Evolutionary conservation across 2,797 vertebrate species (phyloP).

Genomic region (Gadopsis marmoratus): DNA sequence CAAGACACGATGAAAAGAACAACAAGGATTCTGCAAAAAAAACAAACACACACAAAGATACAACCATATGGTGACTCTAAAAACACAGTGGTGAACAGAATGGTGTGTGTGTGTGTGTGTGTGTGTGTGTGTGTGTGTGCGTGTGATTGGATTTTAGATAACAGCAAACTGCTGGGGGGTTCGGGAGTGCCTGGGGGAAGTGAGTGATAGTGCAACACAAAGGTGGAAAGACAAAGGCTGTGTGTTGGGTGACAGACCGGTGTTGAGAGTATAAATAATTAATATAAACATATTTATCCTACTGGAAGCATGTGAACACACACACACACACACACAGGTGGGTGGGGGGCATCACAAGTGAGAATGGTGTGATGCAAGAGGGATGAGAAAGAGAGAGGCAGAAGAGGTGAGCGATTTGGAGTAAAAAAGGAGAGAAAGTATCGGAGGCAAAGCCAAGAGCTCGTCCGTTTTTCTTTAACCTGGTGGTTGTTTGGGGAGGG

Average conservation of each 20-base stretch:
- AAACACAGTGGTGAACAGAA: constrained; percentile 68
- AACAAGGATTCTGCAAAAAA: constrained; percentile 61
- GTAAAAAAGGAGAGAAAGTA: constrained; percentile 21
- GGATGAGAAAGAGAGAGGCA: constrained; percentile 34
- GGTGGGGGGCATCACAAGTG: constrained; percentile 53
- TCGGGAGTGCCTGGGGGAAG: constrained; percentile 36
- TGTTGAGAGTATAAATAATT: constrained; percentile 35
- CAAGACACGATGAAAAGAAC: constrained; percentile 61
- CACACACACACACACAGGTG: constrained; percentile 40
- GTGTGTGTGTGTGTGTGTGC: constrained; percentile 39
- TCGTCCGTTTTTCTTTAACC: constrained; percentile 48
- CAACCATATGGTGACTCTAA: constrained; percentile 55
- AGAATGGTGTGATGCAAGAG: constrained; percentile 53
- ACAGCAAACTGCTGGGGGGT: constrained; percentile 38
- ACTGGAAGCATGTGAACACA: constrained; percentile 61
- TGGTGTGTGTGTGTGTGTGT: constrained; percentile 46
- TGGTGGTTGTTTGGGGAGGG: constrained; percentile 48
- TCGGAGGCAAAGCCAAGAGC: constrained; percentile 9
- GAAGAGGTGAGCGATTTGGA: constrained; percentile 13
- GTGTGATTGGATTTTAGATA: constrained; percentile 42
- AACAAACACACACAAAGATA: constrained; percentile 45
- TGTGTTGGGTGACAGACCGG: constrained; percentile 52
- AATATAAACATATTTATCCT: constrained; percentile 31
- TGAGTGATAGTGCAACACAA: constrained; percentile 71
- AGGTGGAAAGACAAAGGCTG: constrained; percentile 49